These are phyloP conservation scores for Enteromius thamalakanensis DNA, from an alignment of 2,797 vertebrate genomes.

Conservation along the genomic window DNA sequence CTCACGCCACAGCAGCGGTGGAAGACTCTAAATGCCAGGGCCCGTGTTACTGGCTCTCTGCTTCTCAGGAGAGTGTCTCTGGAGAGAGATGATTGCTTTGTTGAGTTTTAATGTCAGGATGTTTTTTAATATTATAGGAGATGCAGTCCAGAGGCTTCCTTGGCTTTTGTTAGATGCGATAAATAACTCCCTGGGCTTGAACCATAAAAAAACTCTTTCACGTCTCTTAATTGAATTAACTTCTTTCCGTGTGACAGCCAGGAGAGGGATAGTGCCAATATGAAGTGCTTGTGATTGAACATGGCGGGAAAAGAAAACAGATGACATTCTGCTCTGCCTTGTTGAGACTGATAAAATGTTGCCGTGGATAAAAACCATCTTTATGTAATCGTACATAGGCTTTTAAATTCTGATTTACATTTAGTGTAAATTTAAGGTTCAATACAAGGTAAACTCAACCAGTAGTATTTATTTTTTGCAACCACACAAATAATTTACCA, in stretches of 20 bases:
- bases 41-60: constrained; percentile 37
- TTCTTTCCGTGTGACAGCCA: constrained; percentile 42
- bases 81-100: constrained; percentile 51
- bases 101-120: constrained; percentile 55
- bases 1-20: constrained; percentile 38
- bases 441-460: neutral
- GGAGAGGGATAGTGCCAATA: constrained; percentile 35
- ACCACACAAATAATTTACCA: neutral
- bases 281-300: constrained; percentile 32
- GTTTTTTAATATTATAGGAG: constrained; percentile 52
- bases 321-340: neutral
- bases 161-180: constrained; percentile 53
- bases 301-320: neutral
- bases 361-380: neutral
- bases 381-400: neutral
- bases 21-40: constrained; percentile 51
- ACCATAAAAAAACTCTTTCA: constrained; percentile 54
- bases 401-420: neutral
- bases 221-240: constrained; percentile 58
- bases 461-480: neutral
- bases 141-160: constrained; percentile 44
- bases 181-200: constrained; percentile 46
- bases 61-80: constrained; percentile 39
- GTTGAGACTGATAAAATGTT: neutral
- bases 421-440: neutral